phyloP scores from a whole-genome alignment of 2,888 invertebrate species.

The Limnephilus rhombicus region DNA sequence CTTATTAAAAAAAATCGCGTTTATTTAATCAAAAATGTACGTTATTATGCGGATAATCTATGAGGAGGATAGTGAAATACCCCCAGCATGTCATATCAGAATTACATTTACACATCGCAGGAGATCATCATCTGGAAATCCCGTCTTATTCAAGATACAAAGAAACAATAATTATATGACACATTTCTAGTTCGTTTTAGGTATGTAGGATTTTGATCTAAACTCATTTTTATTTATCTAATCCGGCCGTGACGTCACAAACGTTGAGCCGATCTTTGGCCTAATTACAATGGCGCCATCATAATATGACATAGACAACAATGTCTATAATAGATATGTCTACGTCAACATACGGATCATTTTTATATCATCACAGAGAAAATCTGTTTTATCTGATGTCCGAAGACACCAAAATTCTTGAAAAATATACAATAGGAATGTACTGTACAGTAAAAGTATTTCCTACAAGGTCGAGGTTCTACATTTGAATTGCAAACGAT shows the following conservation, averaged over 20 bases:
- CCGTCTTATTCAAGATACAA: no score
- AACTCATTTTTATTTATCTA: background rate
- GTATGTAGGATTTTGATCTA: background rate
- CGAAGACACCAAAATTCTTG: background rate
- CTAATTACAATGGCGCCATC: conserved; percentile 1
- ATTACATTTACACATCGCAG: no score
- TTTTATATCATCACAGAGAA: background rate
- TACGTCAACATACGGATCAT: background rate
- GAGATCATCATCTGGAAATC: no score
- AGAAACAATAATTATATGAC: background rate
- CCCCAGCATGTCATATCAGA: no score
- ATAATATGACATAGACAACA: background rate
- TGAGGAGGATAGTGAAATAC: no score
- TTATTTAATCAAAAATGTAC: no score
- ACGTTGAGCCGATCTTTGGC: background rate
- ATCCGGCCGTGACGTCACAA: background rate
- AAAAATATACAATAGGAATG: no score
- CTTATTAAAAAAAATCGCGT: no score
- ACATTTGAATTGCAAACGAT: no score
- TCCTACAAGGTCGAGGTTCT: no score
- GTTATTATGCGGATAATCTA: no score
- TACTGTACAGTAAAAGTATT: no score
- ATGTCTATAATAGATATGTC: background rate
- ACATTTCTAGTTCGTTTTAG: background rate
- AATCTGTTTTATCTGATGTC: background rate